Evolutionary conservation across 2,888 invertebrate genomes (phyloP).

Genomic region (Macrophya annulata): DNA sequence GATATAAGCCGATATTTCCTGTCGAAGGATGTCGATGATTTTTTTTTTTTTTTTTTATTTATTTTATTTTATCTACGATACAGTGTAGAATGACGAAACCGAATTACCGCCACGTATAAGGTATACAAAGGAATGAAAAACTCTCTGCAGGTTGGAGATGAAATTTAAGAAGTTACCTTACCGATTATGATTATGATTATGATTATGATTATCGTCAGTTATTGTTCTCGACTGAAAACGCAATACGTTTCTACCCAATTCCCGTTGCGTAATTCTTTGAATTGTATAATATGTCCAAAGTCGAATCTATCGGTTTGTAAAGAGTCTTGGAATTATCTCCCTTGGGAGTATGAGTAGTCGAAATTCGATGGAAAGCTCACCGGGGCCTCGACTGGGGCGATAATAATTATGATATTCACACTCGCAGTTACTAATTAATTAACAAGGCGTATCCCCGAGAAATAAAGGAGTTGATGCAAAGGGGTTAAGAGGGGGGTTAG

Average conservation of each 20-base stretch:
- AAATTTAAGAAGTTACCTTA: not conserved
- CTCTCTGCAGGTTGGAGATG: not conserved
- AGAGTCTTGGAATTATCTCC: slow-evolving; percentile 62
- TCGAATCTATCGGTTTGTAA: slow-evolving; percentile 62
- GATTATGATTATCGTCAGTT: not conserved
- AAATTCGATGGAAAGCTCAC: slow-evolving; percentile 52
- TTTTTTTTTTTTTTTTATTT: not conserved
- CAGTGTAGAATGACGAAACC: not conserved
- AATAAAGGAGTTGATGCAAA: slow-evolving; percentile 58
- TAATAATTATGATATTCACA: slow-evolving; percentile 75
- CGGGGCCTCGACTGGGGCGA: slow-evolving; percentile 55
- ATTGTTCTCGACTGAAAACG: not conserved
- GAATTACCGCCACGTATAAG: not conserved
- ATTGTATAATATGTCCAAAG: not conserved
- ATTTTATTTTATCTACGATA: not conserved
- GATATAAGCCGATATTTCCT: slow-evolving; percentile 36
- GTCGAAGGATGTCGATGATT: slow-evolving; percentile 25
- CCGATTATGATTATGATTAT: not conserved
- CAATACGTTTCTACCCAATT: not conserved
- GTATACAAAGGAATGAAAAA: not conserved
- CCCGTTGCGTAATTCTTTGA: not conserved
- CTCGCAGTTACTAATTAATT: slow-evolving; percentile 71
- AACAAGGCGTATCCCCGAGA: slow-evolving; percentile 70
- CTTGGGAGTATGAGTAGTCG: slow-evolving; percentile 57
- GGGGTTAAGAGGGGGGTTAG: not conserved